A percentile compares a stretch with the other conserved stretches of the same genome.
These are phyloP conservation scores for Scolopax mira DNA, from an alignment of 2,113 vertebrate species.

Conservation along the genomic window DNA sequence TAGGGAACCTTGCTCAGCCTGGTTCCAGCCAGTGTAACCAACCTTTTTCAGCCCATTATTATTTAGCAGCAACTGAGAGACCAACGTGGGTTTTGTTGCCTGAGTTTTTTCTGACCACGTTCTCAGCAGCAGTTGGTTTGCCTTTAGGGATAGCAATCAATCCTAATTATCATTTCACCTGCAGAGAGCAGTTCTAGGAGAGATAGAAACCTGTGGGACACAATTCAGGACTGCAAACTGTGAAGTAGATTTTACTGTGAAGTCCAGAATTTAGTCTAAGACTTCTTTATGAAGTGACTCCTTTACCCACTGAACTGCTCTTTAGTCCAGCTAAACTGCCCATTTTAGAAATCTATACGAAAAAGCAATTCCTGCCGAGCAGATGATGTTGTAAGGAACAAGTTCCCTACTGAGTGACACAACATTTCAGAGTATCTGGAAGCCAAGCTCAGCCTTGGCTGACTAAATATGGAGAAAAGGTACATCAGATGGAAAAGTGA, in stretches of 20 bases:
- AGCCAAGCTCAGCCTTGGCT: conserved; percentile 31
- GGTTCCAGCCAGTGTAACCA: not conserved
- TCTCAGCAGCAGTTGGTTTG: not conserved
- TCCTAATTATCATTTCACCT: not conserved
- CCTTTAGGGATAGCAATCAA: not conserved
- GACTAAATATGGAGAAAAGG: conserved; percentile 69
- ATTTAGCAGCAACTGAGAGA: not conserved
- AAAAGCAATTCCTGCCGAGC: not conserved
- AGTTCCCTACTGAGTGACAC: not conserved
- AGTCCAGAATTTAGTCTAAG: not conserved
- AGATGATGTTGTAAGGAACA: not conserved
- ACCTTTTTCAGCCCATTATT: not conserved
- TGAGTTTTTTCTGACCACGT: not conserved
- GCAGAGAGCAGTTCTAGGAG: not conserved
- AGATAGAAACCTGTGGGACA: not conserved
- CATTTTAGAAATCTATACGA: not conserved
- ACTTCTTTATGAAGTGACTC: not conserved
- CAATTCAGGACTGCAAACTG: not conserved
- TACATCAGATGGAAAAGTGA: conserved; percentile 19
- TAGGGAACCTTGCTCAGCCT: not conserved
- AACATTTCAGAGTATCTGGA: not conserved
- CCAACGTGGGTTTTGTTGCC: not conserved
- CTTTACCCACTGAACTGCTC: not conserved
- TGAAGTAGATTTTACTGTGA: not conserved
- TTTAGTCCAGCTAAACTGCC: not conserved